Conservation (phyloP, 2,888 invertebrate species). For the Adela reaumurella region DNA sequence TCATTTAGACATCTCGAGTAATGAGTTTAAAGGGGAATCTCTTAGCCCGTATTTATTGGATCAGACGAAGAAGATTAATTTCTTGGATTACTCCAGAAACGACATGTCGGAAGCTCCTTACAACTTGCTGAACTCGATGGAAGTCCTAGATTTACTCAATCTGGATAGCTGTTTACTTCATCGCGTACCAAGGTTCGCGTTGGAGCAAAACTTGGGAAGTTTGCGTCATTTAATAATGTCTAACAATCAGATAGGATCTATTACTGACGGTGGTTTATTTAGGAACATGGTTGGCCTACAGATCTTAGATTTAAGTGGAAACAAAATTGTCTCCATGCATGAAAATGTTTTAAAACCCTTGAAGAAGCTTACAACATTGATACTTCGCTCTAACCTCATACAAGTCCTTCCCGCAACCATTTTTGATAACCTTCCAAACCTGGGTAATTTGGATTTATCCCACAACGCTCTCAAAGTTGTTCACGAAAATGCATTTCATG, state of each 20-base stretch:
- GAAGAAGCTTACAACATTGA: slow-evolving; percentile 24
- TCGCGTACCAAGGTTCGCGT: slow-evolving; percentile 27
- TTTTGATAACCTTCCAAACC: slow-evolving; percentile 23
- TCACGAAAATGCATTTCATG: slow-evolving; percentile 28
- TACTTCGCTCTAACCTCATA: slow-evolving; percentile 27
- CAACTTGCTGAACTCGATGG: slow-evolving; percentile 20
- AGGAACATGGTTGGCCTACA: slow-evolving; percentile 24
- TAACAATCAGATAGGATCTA: slow-evolving; percentile 24
- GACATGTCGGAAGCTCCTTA: slow-evolving; percentile 23
- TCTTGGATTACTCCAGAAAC: slow-evolving; percentile 28
- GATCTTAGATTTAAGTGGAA: slow-evolving; percentile 27
- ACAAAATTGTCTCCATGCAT: slow-evolving; percentile 25
- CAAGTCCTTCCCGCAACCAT: slow-evolving; percentile 24
- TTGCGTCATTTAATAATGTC: slow-evolving; percentile 27
- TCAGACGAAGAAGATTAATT: slow-evolving; percentile 16
- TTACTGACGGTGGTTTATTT: slow-evolving; percentile 20
- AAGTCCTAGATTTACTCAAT: slow-evolving; percentile 20
- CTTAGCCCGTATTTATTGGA: slow-evolving; percentile 22
- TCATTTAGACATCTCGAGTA: slow-evolving; percentile 26
- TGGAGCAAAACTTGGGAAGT: slow-evolving; percentile 22
- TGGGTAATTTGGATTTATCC: slow-evolving; percentile 29
- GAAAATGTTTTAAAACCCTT: slow-evolving; percentile 24
- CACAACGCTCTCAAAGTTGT: slow-evolving; percentile 27
- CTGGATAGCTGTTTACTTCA: slow-evolving; percentile 24
- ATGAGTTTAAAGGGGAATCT: slow-evolving; percentile 20